These are phyloP conservation scores for Aporophyla lueneburgensis DNA, from an alignment of 2,888 invertebrate genomes.

Conservation along the genomic window DNA sequence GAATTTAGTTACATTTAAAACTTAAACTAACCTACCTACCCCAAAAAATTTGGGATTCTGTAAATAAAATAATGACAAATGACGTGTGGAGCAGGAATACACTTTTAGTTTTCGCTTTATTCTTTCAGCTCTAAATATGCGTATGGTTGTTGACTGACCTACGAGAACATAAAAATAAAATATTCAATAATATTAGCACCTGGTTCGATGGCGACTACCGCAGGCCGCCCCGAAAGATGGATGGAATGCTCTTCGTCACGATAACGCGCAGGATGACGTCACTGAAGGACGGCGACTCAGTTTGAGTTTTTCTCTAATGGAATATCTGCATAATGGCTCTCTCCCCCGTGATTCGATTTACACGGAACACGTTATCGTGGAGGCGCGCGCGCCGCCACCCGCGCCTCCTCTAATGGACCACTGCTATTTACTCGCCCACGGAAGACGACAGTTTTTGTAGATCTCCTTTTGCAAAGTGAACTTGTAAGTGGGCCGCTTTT, in stretches of 20 bases:
- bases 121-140: too few species aligned
- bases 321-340: conserved; percentile 88
- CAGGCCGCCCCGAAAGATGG: conserved; percentile 29
- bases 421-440: conserved; percentile 79
- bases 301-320: conserved; percentile 86
- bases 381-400: conserved; percentile 70
- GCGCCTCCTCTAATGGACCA: conserved; percentile 80
- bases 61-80: too few species aligned
- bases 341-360: conserved; percentile 86
- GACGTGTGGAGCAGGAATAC: too few species aligned
- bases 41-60: too few species aligned
- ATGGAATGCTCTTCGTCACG: conserved; percentile 55
- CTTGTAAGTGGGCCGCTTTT: conserved; percentile 75
- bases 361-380: conserved; percentile 79
- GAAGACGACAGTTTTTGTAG: conserved; percentile 80
- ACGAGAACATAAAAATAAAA: background rate
- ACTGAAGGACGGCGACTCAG: conserved; percentile 65
- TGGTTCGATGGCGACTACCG: conserved; percentile 7
- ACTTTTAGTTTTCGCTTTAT: too few species aligned
- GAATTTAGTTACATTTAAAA: background rate
- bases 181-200: conserved; percentile 1
- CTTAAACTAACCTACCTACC: too few species aligned
- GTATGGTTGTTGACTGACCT: too few species aligned
- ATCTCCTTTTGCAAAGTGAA: conserved; percentile 78
- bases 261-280: conserved; percentile 63